Evolutionary conservation across 2,113 vertebrate genomes (phyloP).

Genomic region (Campylomormyrus tamandua): DNA sequence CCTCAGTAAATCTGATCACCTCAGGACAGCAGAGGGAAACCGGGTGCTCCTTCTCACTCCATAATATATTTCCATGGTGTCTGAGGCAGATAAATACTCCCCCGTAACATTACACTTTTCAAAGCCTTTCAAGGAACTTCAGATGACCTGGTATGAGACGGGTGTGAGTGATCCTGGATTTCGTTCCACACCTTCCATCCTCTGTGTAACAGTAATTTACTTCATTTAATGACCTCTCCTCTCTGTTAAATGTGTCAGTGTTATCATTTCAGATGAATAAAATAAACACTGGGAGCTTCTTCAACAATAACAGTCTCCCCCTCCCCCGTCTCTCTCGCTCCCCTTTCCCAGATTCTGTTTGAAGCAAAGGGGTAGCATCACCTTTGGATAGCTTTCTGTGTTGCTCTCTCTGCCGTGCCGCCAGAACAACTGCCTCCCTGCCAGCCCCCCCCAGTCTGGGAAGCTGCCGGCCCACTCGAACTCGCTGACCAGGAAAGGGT

Average conservation of each 20-base stretch:
- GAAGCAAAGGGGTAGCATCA: slow-evolving; percentile 10
- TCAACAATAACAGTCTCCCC: slow-evolving; percentile 1
- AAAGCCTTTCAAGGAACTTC: slow-evolving; percentile 1
- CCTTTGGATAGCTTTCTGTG: slow-evolving; percentile 39
- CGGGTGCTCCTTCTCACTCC: neutral
- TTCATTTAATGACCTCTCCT: neutral
- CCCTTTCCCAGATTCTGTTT: slow-evolving; percentile 32
- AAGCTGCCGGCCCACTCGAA: slow-evolving; percentile 48
- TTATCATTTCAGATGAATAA: slow-evolving; percentile 1
- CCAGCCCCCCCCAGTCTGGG: slow-evolving; percentile 13
- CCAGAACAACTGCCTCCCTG: neutral
- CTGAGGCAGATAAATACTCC: neutral
- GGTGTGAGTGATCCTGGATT: neutral
- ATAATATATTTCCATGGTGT: neutral
- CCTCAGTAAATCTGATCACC: neutral
- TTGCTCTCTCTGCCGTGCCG: slow-evolving; percentile 17
- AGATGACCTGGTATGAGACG: neutral
- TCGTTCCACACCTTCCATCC: neutral
- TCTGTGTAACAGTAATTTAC: neutral
- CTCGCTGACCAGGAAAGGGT: slow-evolving; percentile 55
- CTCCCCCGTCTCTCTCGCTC: slow-evolving; percentile 17
- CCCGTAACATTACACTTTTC: neutral
- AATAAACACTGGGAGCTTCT: slow-evolving; percentile 23
- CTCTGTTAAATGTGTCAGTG: slow-evolving; percentile 10
- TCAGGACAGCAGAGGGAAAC: neutral